A percentile compares a stretch with the other conserved stretches of the same genome.
Evolutionary conservation across 2,113 vertebrate species (phyloP).

Genomic region (Campylomormyrus tamandua): DNA sequence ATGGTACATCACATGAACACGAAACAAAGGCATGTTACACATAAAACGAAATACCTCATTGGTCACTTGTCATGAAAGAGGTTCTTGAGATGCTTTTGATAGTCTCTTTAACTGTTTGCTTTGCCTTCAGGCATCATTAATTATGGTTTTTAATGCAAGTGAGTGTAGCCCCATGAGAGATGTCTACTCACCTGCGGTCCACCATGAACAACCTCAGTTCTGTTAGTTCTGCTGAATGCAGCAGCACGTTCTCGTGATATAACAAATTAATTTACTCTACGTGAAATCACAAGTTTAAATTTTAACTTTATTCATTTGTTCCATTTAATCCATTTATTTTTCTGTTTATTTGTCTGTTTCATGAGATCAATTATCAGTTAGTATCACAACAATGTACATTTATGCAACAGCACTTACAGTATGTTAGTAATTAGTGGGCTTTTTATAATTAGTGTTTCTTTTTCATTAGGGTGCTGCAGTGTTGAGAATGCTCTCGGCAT

Average conservation of each 20-base stretch:
- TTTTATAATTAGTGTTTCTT: neutral
- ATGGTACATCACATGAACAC: neutral
- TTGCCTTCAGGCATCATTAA: neutral
- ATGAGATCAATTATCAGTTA: neutral
- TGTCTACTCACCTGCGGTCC: neutral
- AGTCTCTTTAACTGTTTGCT: neutral
- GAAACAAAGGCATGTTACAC: neutral
- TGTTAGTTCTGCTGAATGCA: neutral
- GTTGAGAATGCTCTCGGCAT: slow-evolving; percentile 82
- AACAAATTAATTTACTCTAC: neutral
- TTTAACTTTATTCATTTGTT: neutral
- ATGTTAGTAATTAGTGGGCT: neutral
- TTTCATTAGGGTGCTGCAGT: slow-evolving; percentile 74
- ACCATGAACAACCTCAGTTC: neutral
- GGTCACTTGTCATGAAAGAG: neutral
- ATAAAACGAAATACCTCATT: neutral
- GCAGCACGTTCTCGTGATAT: neutral
- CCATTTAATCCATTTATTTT: neutral
- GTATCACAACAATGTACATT: neutral
- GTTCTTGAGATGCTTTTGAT: neutral
- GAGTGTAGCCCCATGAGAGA: neutral
- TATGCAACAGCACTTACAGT: neutral
- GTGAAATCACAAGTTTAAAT: neutral
- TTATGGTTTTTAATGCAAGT: neutral
- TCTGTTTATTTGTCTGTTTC: neutral